phyloP scores from a whole-genome alignment of 35 echinoderm and acorn worm genomes.

The Antedon bifida region DNA sequence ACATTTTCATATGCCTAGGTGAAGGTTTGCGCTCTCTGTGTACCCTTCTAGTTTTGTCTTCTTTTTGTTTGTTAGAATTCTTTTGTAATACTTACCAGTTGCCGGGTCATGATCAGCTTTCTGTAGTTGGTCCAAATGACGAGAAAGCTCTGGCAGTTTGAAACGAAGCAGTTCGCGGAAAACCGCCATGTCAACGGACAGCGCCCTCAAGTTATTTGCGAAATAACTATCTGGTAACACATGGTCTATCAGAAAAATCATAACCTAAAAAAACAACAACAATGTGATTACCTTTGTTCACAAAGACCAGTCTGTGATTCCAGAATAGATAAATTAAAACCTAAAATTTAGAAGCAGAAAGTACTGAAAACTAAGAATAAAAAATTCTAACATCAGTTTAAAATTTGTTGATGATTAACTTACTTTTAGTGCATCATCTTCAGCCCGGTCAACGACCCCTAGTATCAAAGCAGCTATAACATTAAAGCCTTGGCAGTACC shows the following conservation, averaged over 20 bases:
- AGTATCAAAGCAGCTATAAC: constrained; percentile 89
- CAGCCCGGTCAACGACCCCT: constrained; percentile 83
- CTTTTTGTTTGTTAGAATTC: no score
- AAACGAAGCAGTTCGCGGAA: constrained; percentile 89
- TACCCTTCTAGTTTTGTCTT: no score
- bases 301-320: no score
- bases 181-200: constrained; percentile 96
- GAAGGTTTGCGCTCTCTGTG: no score
- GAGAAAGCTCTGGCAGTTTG: constrained; percentile 81
- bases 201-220: constrained; percentile 74
- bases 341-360: no score
- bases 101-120: constrained; percentile 76
- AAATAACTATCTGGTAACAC: constrained; percentile 96
- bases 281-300: no score
- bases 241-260: constrained; percentile 98
- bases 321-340: no score
- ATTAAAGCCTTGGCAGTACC: constrained; percentile 98
- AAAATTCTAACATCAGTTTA: no score
- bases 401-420: background rate
- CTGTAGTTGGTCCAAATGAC: constrained; percentile 85
- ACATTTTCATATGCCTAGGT: no score
- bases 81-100: constrained; percentile 32
- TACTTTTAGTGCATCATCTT: constrained; percentile 96
- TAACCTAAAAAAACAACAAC: constrained; percentile 50
- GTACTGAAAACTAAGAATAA: no score